Evolutionary conservation across 2,888 invertebrate species (phyloP).

Genomic region (Sipha maydis): DNA sequence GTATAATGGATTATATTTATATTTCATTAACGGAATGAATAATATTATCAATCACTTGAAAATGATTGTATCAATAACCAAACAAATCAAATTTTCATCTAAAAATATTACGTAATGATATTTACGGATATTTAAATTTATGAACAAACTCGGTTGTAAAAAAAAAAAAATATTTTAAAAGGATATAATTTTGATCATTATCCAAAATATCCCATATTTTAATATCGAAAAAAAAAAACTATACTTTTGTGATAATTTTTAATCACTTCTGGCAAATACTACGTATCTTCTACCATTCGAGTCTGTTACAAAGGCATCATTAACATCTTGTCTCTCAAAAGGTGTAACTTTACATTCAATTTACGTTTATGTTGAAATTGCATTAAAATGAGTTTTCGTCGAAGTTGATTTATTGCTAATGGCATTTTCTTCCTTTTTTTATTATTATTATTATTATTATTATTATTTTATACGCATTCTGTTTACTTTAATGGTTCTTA

Average conservation of each 20-base stretch:
- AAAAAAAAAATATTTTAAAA: neutral
- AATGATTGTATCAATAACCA: too few species aligned
- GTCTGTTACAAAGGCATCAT: constrained; percentile 17
- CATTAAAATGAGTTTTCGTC: constrained; percentile 50
- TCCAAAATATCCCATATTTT: neutral
- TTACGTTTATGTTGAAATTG: constrained; percentile 50
- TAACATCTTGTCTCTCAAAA: constrained; percentile 35
- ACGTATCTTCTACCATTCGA: neutral
- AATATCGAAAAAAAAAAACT: neutral
- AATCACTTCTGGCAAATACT: neutral
- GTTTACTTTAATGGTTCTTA: constrained; percentile 59
- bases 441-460: constrained; percentile 5
- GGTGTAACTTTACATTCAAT: constrained; percentile 52
- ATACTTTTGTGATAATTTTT: neutral
- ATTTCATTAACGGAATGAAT: too few species aligned
- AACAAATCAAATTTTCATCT: neutral
- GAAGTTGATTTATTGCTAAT: constrained; percentile 60
- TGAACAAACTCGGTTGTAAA: neutral
- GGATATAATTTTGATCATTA: neutral
- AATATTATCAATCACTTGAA: too few species aligned
- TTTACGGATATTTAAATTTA: too few species aligned
- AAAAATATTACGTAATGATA: neutral
- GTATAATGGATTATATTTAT: too few species aligned
- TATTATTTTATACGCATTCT: constrained; percentile 54
- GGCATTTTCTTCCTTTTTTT: constrained; percentile 24